Evolutionary conservation across 2,888 invertebrate species (phyloP).

Genomic region (Drosophila atripex): DNA sequence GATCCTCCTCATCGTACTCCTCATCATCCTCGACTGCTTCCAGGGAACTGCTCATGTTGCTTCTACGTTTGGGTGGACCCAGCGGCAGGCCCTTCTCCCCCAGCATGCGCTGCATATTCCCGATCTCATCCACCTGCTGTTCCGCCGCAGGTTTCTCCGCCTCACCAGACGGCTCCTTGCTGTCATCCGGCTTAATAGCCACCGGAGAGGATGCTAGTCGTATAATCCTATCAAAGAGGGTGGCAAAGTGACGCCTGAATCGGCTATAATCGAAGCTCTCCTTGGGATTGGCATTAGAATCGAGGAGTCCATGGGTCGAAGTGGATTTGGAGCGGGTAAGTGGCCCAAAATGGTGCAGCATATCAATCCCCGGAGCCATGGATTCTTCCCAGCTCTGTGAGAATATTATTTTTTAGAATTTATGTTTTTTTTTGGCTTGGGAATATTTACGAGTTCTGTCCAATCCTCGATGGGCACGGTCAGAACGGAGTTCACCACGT

Average conservation of each 20-base stretch:
- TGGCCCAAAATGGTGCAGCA: constrained; percentile 82
- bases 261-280: constrained; percentile 80
- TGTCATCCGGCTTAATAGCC: neutral
- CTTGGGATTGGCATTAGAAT: constrained; percentile 57
- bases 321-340: constrained; percentile 77
- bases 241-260: constrained; percentile 80
- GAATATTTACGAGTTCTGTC: constrained; percentile 79
- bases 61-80: constrained; percentile 18
- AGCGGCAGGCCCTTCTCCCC: constrained; percentile 26
- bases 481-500: constrained; percentile 77
- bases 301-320: constrained; percentile 59
- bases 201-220: constrained; percentile 67
- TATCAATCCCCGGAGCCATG: constrained; percentile 82
- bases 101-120: constrained; percentile 63
- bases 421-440: neutral
- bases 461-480: constrained; percentile 82
- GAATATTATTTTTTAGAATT: neutral
- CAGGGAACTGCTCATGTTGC: constrained; percentile 58
- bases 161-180: neutral
- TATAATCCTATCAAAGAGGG: constrained; percentile 81
- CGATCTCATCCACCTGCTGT: constrained; percentile 55
- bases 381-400: constrained; percentile 83
- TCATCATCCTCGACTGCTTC: constrained; percentile 81
- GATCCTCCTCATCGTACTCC: constrained; percentile 78
- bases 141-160: neutral